Percentiles rank a stretch among this genome's conserved stretches.
Conservation (phyloP, 2,113 vertebrate genomes). For the Colinus virginianus region DNA sequence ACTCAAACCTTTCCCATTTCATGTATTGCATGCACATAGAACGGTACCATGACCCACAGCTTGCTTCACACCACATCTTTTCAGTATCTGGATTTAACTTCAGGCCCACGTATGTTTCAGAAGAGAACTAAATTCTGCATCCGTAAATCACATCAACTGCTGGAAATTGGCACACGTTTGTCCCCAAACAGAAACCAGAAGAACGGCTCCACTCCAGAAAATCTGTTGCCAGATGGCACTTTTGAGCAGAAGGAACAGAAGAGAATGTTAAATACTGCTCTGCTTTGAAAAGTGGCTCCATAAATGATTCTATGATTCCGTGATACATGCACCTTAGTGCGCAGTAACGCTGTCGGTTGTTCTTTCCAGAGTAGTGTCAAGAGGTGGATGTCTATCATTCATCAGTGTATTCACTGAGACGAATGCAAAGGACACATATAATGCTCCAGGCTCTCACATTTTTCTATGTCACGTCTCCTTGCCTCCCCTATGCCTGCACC, state of each 20-base stretch:
- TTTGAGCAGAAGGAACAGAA: constrained; percentile 43
- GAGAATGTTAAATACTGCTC: constrained; percentile 49
- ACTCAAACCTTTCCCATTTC: background rate
- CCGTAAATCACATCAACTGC: constrained; percentile 38
- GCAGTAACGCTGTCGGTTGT: background rate
- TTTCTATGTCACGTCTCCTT: background rate
- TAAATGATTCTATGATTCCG: background rate
- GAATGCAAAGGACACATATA: background rate
- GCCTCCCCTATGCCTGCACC: background rate
- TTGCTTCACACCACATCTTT: constrained; percentile 30
- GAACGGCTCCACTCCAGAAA: background rate
- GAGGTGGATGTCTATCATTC: background rate
- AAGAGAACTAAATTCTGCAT: constrained; percentile 32
- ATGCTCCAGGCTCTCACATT: background rate
- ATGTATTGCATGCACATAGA: background rate
- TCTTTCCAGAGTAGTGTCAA: constrained; percentile 3
- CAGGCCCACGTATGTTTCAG: constrained; percentile 4
- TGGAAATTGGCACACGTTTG: constrained; percentile 28
- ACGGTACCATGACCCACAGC: background rate
- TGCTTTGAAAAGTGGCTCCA: background rate
- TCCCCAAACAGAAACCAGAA: constrained; percentile 41
- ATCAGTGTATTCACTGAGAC: background rate
- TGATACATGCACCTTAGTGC: background rate
- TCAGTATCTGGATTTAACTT: constrained; percentile 48
- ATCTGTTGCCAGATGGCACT: constrained; percentile 54